Percentiles rank a stretch among this genome's conserved stretches.
These are phyloP conservation scores for Ia io DNA, from an alignment of 2,113 vertebrate genomes.

Conservation along the genomic window DNA sequence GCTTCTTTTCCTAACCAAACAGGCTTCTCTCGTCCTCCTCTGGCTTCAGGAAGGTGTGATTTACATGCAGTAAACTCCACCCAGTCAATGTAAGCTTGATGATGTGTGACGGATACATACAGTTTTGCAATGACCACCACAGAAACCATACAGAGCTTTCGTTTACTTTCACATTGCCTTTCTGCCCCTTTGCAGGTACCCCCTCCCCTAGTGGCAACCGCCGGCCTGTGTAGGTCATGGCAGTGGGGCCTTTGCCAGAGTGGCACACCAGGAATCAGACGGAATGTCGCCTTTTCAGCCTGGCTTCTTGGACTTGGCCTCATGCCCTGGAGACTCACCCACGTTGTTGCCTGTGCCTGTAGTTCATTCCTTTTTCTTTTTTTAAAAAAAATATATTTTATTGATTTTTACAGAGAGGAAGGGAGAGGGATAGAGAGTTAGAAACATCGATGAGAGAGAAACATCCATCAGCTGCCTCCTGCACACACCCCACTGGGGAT, in stretches of 20 bases:
- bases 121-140: not conserved
- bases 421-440: too few relatives aligned
- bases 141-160: not conserved
- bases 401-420: too few relatives aligned
- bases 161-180: not conserved
- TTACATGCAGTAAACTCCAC: not conserved
- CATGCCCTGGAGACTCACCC: not conserved
- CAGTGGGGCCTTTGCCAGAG: not conserved
- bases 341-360: rapidly evolving
- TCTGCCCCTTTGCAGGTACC: not conserved
- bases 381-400: too few relatives aligned
- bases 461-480: too few relatives aligned
- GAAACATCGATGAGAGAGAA: too few relatives aligned
- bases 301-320: not conserved
- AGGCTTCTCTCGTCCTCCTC: not conserved
- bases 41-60: not conserved
- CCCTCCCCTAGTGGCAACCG: too few relatives aligned
- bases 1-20: not conserved
- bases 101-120: not conserved
- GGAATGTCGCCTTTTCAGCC: not conserved
- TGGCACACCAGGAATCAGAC: not conserved
- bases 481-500: too few relatives aligned
- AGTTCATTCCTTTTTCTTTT: not conserved
- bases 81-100: not conserved
- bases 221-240: not conserved